Evolutionary conservation across 1,140 invertebrate species (phyloP), one percentile per base, ranked within the genome.

Genomic region (Diploscapter pachys): DNA sequence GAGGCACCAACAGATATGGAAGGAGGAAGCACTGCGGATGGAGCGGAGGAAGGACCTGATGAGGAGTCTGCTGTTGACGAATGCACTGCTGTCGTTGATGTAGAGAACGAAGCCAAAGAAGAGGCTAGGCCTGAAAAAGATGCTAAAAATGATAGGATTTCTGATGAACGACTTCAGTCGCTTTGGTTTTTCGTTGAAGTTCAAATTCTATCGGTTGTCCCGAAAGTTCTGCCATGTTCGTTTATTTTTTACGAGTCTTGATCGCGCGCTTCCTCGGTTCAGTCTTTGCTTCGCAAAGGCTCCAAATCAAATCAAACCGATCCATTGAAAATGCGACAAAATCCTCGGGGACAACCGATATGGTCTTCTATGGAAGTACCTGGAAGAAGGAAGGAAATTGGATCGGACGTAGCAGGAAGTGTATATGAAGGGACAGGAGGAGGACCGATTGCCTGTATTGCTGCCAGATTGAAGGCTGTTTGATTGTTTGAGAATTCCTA

Each of bases 401-500:
- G 55, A 50, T 71, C 69, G 6, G 69, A 48, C n/a, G 53, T 57
- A 0, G 67, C 50, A 5, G 65, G 67, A 3, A 69, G 57, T 51
- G 59, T 71, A 4, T 76, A 62, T 0, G 70, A 57, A 8, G 75
- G 13, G 4, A 56, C 62, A 11, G 82, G 82, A 11, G 82, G 82
- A 31, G 83, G 75, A 70, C 82, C 82, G 64, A 84, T 85, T 54
- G 80, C 79, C 49, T 74, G 71, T 4, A 82, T 76, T 50, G 84
- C 76, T n/a, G 64, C 63, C 31, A 79, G 73, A 48, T 86, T 74
- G 71, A 84, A 84, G 2, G 77, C 71, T 6, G 71, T 75, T 61
- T 74, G 74, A 59, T 84, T 81, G 11, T 79, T 61, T 49, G 85
- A 86, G 57, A 85, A 84, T 63, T 84, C 84, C 81, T 83, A 54